Base-by-base conservation (phyloP, 2,888 invertebrate genomes). In the Eupithecia subumbrata region DNA sequence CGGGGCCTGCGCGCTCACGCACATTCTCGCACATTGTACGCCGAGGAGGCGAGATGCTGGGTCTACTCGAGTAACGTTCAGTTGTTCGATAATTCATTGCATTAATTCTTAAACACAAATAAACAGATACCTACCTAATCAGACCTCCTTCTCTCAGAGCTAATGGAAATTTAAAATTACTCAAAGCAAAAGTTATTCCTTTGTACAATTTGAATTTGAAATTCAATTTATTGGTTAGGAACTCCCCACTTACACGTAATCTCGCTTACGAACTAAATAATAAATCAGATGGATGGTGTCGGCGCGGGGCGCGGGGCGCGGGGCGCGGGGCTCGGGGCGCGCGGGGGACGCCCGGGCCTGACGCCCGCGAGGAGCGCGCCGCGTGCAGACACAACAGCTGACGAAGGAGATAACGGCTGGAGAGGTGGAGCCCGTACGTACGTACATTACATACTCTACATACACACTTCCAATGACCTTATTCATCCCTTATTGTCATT, bases 211-310 rank as follows among this genome's bases (percentile, higher is more conserved):
- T 56, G 14, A 73, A 75, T 77, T 73, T 74, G 68, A 70, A 77
- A 75, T 75, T 72, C 69, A 77, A 70, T 68, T 66, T 37, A 71
- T 75, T 40, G 76, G 76, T 73, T 73, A 73, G 18, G 14, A 34
- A 40, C 67, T 43, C 73, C 45, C 40, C 22, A 25, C 69, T 45
- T 43, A 79, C 76, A 79, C 74, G 76, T 78, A 63, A 78, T 74
- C 69, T 71, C 78, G 67, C 83, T 83, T 84, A 84, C 82, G 79
- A 80, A 83, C 78, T 87, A 82, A 87, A 87, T 86, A 85, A 87
- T 87, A 84, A 85, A 87, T 83, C 80, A 84, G 82, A 83, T 81
- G 81, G 79, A 48, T 48, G 7, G 48, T 48, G 18, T 18, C 18
- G n/a, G 18, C 0, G 5, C 7, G 52, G n/a, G n/a, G n/a, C 18